Conservation (phyloP, 2,888 invertebrate species). For the Volucella inflata region DNA sequence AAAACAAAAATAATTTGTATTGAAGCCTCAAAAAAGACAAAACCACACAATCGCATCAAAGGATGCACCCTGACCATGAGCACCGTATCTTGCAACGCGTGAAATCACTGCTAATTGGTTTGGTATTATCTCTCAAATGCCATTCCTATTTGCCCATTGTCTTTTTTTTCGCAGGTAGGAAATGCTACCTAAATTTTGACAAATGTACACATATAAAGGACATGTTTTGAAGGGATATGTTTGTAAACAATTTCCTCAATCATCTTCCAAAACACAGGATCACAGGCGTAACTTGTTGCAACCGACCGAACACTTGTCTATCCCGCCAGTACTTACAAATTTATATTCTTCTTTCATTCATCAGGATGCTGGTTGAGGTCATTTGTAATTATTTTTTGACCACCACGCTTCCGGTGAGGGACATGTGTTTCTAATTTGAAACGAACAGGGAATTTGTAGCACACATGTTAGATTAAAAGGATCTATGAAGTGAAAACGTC, state of each 20-base stretch:
- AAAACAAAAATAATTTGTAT: constrained; percentile 27
- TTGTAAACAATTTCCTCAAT: constrained; percentile 69
- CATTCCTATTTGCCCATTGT: constrained; percentile 11
- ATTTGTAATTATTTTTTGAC: constrained; percentile 72
- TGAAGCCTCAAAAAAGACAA: constrained; percentile 36
- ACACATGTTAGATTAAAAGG: constrained; percentile 55
- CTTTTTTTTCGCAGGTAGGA: constrained; percentile 58
- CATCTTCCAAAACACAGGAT: constrained; percentile 20
- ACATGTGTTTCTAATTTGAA: constrained; percentile 74
- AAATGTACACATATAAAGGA: constrained; percentile 6
- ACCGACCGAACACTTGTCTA: constrained; percentile 64
- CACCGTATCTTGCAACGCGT: constrained; percentile 64
- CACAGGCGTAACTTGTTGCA: constrained; percentile 73
- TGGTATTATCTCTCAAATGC: constrained; percentile 13
- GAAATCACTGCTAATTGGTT: constrained; percentile 73
- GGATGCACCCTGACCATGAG: constrained; percentile 62
- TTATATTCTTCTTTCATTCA: neutral
- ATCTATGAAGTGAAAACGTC: neutral
- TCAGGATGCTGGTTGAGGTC: constrained; percentile 64
- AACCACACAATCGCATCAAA: constrained; percentile 66
- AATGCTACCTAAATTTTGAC: constrained; percentile 13
- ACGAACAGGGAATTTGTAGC: constrained; percentile 74
- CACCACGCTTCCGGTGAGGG: constrained; percentile 70
- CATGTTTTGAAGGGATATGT: constrained; percentile 57
- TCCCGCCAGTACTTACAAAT: neutral